Evolutionary conservation across 2,113 vertebrate species (phyloP).

Genomic region (Pungitius pungitius): DNA sequence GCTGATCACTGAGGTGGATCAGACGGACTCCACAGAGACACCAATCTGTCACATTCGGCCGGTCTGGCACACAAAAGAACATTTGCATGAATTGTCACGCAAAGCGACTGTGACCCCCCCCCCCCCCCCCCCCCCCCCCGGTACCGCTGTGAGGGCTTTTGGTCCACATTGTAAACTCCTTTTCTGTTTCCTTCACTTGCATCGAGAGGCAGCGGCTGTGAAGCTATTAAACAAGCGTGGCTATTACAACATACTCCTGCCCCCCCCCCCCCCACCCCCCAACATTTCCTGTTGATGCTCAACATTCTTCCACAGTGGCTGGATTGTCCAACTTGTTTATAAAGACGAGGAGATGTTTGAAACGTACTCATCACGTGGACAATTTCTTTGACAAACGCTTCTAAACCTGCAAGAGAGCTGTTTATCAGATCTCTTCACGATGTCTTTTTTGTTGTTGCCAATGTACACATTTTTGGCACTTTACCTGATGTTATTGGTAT

Average conservation of each 20-base stretch:
- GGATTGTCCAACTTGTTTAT: constrained; percentile 23
- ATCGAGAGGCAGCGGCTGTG: constrained; percentile 30
- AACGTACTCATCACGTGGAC: constrained; percentile 19
- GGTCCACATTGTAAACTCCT: constrained; percentile 48
- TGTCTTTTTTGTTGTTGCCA: background rate
- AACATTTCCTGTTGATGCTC: constrained; percentile 68
- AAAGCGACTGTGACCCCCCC: constrained; percentile 57
- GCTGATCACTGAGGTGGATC: constrained; percentile 2
- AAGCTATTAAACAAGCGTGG: constrained; percentile 55
- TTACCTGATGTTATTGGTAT: background rate
- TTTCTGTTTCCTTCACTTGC: constrained; percentile 24
- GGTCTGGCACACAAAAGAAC: constrained; percentile 5
- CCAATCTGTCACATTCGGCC: constrained; percentile 17
- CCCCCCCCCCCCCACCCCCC: constrained; percentile 17
- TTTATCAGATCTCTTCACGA: background rate
- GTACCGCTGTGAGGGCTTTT: constrained; percentile 30
- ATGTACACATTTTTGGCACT: background rate
- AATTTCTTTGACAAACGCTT: background rate
- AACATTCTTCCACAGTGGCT: constrained; percentile 32
- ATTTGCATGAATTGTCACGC: constrained; percentile 62
- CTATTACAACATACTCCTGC: constrained; percentile 53
- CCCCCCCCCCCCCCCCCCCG: no score
- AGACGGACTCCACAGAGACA: constrained; percentile 5
- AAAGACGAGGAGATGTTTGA: constrained; percentile 32
- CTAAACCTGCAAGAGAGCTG: background rate